These are phyloP conservation scores for Catagonus wagneri DNA, from an alignment of 2,113 vertebrate species.

Conservation along the genomic window DNA sequence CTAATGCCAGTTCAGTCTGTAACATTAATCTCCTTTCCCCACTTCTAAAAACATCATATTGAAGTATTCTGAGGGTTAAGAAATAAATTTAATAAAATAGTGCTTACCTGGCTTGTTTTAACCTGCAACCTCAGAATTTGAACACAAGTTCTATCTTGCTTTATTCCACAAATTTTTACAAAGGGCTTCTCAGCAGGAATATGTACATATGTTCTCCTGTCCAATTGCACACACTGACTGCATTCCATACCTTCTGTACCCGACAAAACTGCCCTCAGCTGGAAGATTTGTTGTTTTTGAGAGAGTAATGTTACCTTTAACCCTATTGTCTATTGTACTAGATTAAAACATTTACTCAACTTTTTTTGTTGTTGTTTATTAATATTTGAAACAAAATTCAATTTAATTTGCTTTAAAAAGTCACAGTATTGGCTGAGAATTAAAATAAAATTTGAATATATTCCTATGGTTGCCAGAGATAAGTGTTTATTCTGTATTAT, in stretches of 20 bases:
- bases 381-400: conserved; percentile 75
- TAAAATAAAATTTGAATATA: conserved; percentile 53
- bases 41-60: conserved; percentile 71
- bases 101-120: conserved; percentile 77
- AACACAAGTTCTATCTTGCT: conserved; percentile 84
- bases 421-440: background rate
- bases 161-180: conserved; percentile 63
- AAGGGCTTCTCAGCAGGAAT: conserved; percentile 73
- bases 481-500: background rate
- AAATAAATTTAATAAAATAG: conserved; percentile 67
- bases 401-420: conserved; percentile 37
- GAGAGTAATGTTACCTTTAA: conserved; percentile 48
- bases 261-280: conserved; percentile 58
- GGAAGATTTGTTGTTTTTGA: conserved; percentile 47
- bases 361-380: conserved; percentile 19
- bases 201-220: background rate
- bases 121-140: conserved; percentile 83
- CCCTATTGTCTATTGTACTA: background rate
- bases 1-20: conserved; percentile 28
- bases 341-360: background rate
- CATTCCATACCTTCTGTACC: conserved; percentile 69
- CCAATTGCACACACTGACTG: conserved; percentile 51
- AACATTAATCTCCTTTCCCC: background rate
- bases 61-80: conserved; percentile 74
- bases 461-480: conserved; percentile 12